Evolutionary conservation across 2,797 vertebrate genomes (phyloP), one percentile per base, ranked within the genome.

Genomic region (Serranus cabrilla): DNA sequence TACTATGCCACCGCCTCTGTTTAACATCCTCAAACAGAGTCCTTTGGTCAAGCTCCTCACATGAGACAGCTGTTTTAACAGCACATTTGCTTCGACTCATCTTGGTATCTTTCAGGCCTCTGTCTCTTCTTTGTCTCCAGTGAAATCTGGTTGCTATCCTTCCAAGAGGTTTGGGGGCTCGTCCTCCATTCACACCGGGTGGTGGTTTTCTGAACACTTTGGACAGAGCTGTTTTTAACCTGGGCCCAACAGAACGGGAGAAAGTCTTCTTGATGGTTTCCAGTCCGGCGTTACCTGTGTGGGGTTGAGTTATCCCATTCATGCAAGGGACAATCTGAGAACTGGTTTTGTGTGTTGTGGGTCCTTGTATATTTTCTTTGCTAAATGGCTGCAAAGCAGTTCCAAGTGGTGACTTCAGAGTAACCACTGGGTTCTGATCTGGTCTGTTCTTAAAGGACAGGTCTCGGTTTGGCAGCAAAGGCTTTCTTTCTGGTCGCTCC

Each of bases 1-100:
- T 91, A 74, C 95, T 97, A 43, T 93, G 93, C 90, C 96, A 96
- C 46, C 83, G 93, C 60, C 94, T 96, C 0, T 87, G 80, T 70
- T 71, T 82, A 8, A 79, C 54, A 23, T 88, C 81, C 71, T 86
- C 81, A 42, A 76, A 59, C 71, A 69, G 79, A 42, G 62, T 87
- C 47, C 92, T 86, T 63, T 92, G 94, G 52, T 94, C 93, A 49
- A 97, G 91, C 65, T 95, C 95, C 78, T 96, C 96, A 88, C 93
- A 95, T 2, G 96, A 98, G 16, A 94, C 78, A 0, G 95, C 84
- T 12, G 90, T 77, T 88, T 95, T 95, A 43, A 95, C 84, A 21
- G 77, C 55, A 62, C 77, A 83, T 70, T 90, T 91, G 18, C 42
- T 83, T 80, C 71, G 84, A 84, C 80, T 89, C 59, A 42, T 89